Percentiles rank a stretch among this genome's conserved stretches.
Evolutionary conservation across 2,888 invertebrate species (phyloP).

Genomic region (Ophioninae sp.): DNA sequence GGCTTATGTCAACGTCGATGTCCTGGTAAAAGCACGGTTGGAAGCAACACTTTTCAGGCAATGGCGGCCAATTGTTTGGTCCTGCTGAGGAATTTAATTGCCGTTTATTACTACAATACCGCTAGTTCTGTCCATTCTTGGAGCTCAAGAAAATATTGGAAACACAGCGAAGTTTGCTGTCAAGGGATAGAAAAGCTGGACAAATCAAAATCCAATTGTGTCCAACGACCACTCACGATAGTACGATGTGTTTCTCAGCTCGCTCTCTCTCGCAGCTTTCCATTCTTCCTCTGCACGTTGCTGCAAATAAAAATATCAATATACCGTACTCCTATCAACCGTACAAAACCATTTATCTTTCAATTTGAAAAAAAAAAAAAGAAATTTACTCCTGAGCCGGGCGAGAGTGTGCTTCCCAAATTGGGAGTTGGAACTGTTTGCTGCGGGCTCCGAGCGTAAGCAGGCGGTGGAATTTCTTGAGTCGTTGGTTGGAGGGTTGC

Average conservation of each 20-base stretch:
- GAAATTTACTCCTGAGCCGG: slow-evolving; percentile 72
- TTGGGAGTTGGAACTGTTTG: slow-evolving; percentile 80
- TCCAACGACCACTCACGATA: slow-evolving; percentile 77
- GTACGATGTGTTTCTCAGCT: slow-evolving; percentile 81
- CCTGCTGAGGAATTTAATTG: slow-evolving; percentile 81
- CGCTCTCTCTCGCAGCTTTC: slow-evolving; percentile 85
- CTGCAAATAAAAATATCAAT: slow-evolving; percentile 79
- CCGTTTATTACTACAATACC: slow-evolving; percentile 4
- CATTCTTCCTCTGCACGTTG: slow-evolving; percentile 95
- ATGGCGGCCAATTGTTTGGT: slow-evolving; percentile 98
- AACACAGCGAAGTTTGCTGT: not conserved
- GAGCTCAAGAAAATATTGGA: slow-evolving; percentile 3
- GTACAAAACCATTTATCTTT: not conserved
- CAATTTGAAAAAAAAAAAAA: not conserved
- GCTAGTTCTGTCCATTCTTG: not conserved
- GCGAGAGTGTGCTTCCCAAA: slow-evolving; percentile 72
- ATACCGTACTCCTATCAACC: not conserved
- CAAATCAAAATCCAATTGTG: not conserved
- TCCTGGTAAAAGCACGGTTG: slow-evolving; percentile 99
- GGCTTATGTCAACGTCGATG: slow-evolving; percentile 98
- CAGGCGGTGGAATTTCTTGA: slow-evolving; percentile 82
- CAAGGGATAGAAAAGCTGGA: not conserved
- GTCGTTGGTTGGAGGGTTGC: slow-evolving; percentile 93
- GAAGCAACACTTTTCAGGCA: slow-evolving; percentile 95
- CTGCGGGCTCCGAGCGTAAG: slow-evolving; percentile 86